Evolutionary conservation across 2,888 invertebrate genomes (phyloP), one percentile per base, ranked within the genome.

Genomic region (Teleiodes luculella): DNA sequence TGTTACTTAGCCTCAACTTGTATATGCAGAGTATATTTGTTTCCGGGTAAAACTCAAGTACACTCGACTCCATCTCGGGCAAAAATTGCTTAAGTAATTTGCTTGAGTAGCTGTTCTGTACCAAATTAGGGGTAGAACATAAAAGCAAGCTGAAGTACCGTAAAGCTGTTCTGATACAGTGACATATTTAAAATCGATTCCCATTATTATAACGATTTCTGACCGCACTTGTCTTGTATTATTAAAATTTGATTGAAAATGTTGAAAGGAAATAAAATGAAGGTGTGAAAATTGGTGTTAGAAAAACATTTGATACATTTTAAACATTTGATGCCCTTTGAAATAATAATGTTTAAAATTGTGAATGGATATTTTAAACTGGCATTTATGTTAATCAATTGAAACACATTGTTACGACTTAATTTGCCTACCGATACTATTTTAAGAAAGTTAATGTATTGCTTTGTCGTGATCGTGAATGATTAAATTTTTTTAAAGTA

Each of bases 1-100:
- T 81, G 80, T 79, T 83, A 73, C 69, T 76, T 76, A 76, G 68
- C 61, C 60, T 57, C 70, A 74, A 74, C 73, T 68, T 51, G 51
- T 41, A 65, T 63, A 63, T 65, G 53, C 51, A 47, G 51, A 47
- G 50, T 51, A 36, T 52, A 37, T 45, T 35, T 57, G 56, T 53
- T 53, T 53, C 24, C 31, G 43, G 43, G 24, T 18, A 50, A 49
- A 37, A 50, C 18, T 31, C 33, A 18, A 48, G 48, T 28, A 35
- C 33, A 16, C 48, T 48, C 28, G 24, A 49, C 28, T 28, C 43
- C 43, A 43, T 43, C 43, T 24, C 43, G 28, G 28, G 43, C 43
- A 43, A 43, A 43, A 43, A 43, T 43, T 43, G 43, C 43, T 43
- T n/a, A 43, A 43, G 43, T 43, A 43, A 43, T 43, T 43, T 43